A percentile compares a stretch with the other conserved stretches of the same genome.
Conservation (phyloP, 2,113 vertebrate genomes). For the Periophthalmodon schlosseri region DNA sequence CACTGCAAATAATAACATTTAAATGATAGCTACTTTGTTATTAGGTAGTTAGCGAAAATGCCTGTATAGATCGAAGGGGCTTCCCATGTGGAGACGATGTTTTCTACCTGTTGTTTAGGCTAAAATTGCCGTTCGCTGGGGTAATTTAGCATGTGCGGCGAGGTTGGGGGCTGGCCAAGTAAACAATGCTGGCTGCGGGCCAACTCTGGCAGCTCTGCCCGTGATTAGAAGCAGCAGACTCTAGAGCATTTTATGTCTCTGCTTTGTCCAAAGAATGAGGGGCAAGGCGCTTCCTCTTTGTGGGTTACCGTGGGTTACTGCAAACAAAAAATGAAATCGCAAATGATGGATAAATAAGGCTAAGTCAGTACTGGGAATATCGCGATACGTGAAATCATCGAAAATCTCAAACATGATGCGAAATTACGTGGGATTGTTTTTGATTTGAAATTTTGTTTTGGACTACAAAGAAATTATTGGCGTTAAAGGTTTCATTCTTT, state of each 20-base stretch:
- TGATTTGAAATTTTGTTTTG: too few species aligned
- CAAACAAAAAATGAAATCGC: conserved; percentile 2
- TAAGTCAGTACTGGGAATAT: too few species aligned
- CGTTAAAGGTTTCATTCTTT: too few species aligned
- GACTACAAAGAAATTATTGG: too few species aligned
- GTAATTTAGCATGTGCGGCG: conserved; percentile 53
- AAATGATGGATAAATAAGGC: too few species aligned
- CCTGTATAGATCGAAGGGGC: conserved; percentile 21
- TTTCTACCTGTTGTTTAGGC: conserved; percentile 58
- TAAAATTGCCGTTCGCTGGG: conserved; percentile 47
- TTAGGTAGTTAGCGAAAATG: conserved; percentile 30
- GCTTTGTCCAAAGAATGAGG: conserved; percentile 11
- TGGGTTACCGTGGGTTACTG: not conserved
- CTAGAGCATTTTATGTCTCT: not conserved
- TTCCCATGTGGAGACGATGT: conserved; percentile 32
- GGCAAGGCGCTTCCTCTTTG: not conserved
- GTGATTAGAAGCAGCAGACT: conserved; percentile 57
- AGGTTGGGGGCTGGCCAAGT: conserved; percentile 50
- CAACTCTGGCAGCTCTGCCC: conserved; percentile 46
- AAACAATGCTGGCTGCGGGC: conserved; percentile 69
- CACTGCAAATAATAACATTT: conserved; percentile 46
- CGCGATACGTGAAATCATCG: too few species aligned
- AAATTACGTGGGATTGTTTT: too few species aligned
- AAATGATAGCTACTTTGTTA: conserved; percentile 39
- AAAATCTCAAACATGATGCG: too few species aligned